A percentile compares a stretch with the other conserved stretches of the same genome.
Conservation (phyloP, 2,797 vertebrate genomes). For the Ctenochaetus hawaiiensis region DNA sequence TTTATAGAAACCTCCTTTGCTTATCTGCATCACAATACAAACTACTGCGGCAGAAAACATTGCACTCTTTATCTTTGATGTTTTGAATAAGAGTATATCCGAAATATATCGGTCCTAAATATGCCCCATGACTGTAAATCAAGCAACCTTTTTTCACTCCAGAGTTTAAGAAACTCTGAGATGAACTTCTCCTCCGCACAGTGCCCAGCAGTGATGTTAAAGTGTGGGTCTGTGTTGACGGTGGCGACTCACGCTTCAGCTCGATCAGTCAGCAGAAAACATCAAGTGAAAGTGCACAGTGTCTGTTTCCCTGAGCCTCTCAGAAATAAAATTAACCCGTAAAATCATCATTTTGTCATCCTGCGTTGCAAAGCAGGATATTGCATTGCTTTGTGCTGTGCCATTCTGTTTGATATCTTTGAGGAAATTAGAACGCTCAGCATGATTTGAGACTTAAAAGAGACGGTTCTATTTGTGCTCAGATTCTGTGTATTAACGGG, state of each 20-base stretch:
- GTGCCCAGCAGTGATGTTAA: conserved; percentile 31
- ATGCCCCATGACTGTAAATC: not conserved
- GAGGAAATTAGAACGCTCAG: not conserved
- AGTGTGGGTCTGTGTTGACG: conserved; percentile 16
- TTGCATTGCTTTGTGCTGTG: conserved; percentile 26
- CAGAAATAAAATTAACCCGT: conserved; percentile 24
- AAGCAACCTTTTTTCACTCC: not conserved
- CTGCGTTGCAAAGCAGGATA: conserved; percentile 14
- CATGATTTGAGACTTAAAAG: conserved; percentile 17
- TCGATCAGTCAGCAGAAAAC: conserved; percentile 23
- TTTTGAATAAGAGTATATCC: conserved; percentile 1
- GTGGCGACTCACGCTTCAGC: conserved; percentile 19
- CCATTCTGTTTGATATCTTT: conserved; percentile 29
- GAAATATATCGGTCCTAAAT: not conserved
- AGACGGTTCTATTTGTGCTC: conserved; percentile 4
- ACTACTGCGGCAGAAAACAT: not conserved
- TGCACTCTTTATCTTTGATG: not conserved
- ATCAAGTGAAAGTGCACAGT: conserved; percentile 32
- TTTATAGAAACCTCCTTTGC: not conserved
- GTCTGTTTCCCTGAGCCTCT: conserved; percentile 20
- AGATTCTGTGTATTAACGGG: conserved; percentile 8
- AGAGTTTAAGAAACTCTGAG: conserved; percentile 11
- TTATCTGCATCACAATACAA: not conserved
- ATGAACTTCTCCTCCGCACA: conserved; percentile 6
- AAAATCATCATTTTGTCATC: conserved; percentile 21